Conservation (phyloP, 2,888 invertebrate genomes). For the Oxytorus armatus region DNA sequence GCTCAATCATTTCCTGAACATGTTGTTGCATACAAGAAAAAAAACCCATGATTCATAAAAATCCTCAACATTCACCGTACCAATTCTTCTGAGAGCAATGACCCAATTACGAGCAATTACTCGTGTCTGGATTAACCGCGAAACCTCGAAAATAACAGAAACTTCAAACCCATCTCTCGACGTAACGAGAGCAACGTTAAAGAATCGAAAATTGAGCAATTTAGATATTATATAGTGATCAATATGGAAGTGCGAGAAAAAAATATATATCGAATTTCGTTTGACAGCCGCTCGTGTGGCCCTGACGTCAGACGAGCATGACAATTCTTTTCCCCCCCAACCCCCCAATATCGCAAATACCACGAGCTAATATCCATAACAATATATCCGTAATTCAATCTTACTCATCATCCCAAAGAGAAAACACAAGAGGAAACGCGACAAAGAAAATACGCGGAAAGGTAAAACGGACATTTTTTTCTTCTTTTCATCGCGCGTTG, state of each 20-base stretch:
- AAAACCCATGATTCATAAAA: neutral
- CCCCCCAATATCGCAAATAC: constrained; percentile 16
- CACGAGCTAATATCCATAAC: neutral
- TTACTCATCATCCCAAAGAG: neutral
- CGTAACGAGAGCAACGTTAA: too few species aligned
- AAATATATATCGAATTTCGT: constrained; percentile 31
- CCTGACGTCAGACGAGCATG: constrained; percentile 66
- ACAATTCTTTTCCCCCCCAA: constrained; percentile 26
- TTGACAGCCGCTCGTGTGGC: constrained; percentile 69
- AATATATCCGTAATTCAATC: neutral
- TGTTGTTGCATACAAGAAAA: too few species aligned
- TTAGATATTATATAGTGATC: constrained; percentile 8
- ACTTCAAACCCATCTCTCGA: too few species aligned
- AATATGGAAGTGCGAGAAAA: constrained; percentile 7
- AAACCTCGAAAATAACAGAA: neutral
- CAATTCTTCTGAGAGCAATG: constrained; percentile 8
- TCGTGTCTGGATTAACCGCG: neutral
- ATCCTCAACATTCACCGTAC: too few species aligned
- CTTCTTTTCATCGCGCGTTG: constrained; percentile 37
- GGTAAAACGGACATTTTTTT: constrained; percentile 9
- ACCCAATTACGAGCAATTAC: constrained; percentile 34
- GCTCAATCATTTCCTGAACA: too few species aligned
- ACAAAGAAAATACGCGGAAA: neutral
- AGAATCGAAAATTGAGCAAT: too few species aligned
- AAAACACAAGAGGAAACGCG: neutral